A percentile compares a stretch with the other conserved stretches of the same genome.
phyloP scores from a whole-genome alignment of 2,888 invertebrate species.

The Oeneis ivallda region DNA sequence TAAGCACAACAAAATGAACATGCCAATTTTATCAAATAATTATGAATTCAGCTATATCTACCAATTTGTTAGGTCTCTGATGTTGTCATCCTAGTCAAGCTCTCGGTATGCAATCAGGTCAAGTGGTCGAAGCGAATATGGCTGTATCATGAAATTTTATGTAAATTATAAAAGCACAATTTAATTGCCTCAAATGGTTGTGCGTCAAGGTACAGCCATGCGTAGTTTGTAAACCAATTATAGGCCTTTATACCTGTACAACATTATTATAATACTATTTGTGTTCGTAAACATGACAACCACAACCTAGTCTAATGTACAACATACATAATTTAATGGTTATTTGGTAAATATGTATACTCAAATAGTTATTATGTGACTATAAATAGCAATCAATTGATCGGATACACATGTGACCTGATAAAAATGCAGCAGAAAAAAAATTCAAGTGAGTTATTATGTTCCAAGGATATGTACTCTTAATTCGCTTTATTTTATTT shows the following conservation, averaged over 20 bases:
- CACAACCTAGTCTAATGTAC: background rate
- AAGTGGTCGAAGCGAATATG: constrained; percentile 53
- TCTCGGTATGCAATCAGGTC: constrained; percentile 55
- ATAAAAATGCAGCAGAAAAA: too few relatives aligned
- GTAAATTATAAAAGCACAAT: constrained; percentile 57
- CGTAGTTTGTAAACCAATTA: constrained; percentile 26
- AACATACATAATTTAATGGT: background rate
- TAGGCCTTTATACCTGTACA: constrained; percentile 1
- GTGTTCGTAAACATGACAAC: constrained; percentile 1
- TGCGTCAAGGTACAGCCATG: constrained; percentile 37
- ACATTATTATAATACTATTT: constrained; percentile 4
- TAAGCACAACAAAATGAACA: background rate
- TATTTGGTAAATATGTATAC: background rate
- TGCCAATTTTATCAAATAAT: background rate
- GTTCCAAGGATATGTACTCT: too few relatives aligned
- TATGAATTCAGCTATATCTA: background rate
- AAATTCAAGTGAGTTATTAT: too few relatives aligned
- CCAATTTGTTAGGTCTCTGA: constrained; percentile 8
- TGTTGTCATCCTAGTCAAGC: constrained; percentile 18
- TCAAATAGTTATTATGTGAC: too few relatives aligned
- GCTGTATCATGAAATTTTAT: constrained; percentile 62
- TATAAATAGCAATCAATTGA: too few relatives aligned
- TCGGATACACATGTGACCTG: too few relatives aligned
- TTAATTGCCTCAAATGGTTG: constrained; percentile 53
- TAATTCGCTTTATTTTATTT: too few relatives aligned